Base-by-base conservation (phyloP, 2,888 invertebrate genomes). In the Smittia aterrima region DNA sequence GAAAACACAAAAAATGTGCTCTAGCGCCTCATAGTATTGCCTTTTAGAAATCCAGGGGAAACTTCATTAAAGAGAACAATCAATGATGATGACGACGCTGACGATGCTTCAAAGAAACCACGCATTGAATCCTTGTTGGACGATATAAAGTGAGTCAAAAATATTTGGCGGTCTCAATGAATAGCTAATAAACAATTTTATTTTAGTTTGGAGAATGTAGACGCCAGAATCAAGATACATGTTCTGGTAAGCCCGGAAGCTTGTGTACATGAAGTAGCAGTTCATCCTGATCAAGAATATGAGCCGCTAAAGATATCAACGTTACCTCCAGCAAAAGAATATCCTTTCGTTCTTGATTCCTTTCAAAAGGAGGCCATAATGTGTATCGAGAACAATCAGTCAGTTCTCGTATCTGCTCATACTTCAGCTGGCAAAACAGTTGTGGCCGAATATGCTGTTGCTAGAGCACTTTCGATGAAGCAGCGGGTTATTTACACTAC, bases 401-500 rank as follows among this genome's bases (percentile, higher is more conserved):
- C 98, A 9, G 99, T 99, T 3, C 86, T 99, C 58, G 98, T 99
- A 0, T 98, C 99, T 1, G 99, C 99, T 6, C 99, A 99, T 81
- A 99, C 99, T 0, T 99, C 98, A 1, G 98, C 99, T 64, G 99
- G 86, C 18, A 64, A 47, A 40, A 41, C 41, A 72, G 71, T 76
- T 75, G 75, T 73, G 41, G 47, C 66, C 78, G 91, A 91, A 83
- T 96, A 97, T 86, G 95, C 98, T 0, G 95, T 99, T 80, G 98
- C 99, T 0, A 88, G 93, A 80, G 97, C 98, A 0, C 83, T 99
- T 74, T 89, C 92, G 77, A 92, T 93, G 78, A 96, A 98, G 80
- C 99, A 99, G 82, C 87, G 98, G 78, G 99, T 99, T 0, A 99
- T 99, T 79, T 99, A 99, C 83, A 99, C 99, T 13, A 98, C 99